Evolutionary conservation across 2,797 vertebrate genomes (phyloP).

Genomic region (Cuculus canorus): DNA sequence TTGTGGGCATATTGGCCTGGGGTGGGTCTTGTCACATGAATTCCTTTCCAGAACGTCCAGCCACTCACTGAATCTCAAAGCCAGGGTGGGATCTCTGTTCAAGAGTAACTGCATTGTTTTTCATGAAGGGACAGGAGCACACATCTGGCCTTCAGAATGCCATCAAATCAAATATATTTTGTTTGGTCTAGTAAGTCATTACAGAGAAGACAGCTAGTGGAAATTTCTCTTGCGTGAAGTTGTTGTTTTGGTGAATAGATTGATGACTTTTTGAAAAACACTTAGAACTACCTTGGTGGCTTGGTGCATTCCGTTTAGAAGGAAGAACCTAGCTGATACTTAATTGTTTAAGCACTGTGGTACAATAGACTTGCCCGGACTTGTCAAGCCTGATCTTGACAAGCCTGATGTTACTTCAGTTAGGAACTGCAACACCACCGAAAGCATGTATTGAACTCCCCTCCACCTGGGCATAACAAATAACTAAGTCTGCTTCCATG

Average conservation of each 20-base stretch:
- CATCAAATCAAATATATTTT: slow-evolving; percentile 61
- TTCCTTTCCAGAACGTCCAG: not conserved
- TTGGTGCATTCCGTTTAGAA: slow-evolving; percentile 49
- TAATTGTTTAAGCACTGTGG: slow-evolving; percentile 10
- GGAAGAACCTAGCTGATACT: slow-evolving; percentile 26
- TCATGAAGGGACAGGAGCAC: not conserved
- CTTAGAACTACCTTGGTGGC: slow-evolving; percentile 41
- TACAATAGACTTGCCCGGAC: no score
- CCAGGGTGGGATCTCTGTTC: not conserved
- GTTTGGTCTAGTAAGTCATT: not conserved
- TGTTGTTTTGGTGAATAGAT: slow-evolving; percentile 56
- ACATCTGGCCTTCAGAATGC: not conserved
- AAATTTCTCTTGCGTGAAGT: slow-evolving; percentile 12
- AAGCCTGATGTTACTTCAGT: no score
- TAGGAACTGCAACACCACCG: no score
- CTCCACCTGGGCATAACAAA: no score
- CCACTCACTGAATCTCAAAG: not conserved
- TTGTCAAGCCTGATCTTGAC: no score
- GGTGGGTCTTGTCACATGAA: not conserved
- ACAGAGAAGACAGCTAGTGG: slow-evolving; percentile 24
- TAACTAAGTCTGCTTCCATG: no score
- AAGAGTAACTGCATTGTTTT: slow-evolving; percentile 6
- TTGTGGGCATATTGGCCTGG: not conserved
- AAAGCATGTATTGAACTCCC: no score
- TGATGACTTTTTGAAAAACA: slow-evolving; percentile 7